Percentiles rank a stretch among this genome's conserved stretches.
Conservation (phyloP, 2,797 vertebrate species). For the Falco novaeseelandiae region DNA sequence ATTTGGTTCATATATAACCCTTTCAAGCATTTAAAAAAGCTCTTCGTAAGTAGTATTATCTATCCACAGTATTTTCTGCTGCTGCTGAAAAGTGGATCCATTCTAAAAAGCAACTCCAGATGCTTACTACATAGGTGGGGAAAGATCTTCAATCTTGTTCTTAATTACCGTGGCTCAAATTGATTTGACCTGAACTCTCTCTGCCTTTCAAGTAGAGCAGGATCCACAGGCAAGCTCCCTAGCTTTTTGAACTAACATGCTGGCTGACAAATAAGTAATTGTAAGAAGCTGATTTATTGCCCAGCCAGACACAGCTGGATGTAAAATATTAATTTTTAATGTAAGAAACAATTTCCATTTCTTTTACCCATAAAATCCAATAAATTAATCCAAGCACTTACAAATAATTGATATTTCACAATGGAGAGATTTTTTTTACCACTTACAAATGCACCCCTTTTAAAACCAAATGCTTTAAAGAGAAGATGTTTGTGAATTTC, state of each 20-base stretch:
- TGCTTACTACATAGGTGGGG: slow-evolving; percentile 21
- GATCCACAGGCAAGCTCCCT: slow-evolving; percentile 59
- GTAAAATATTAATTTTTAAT: slow-evolving; percentile 75
- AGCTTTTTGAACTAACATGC: slow-evolving; percentile 72
- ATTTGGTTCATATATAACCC: background rate
- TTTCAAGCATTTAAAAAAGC: background rate
- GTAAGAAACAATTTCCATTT: slow-evolving; percentile 66
- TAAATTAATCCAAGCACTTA: slow-evolving; percentile 61
- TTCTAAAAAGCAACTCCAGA: slow-evolving; percentile 33
- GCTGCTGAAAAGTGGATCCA: background rate
- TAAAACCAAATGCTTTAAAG: slow-evolving; percentile 31
- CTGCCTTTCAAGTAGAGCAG: slow-evolving; percentile 56
- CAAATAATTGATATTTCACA: slow-evolving; percentile 62
- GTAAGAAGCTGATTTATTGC: slow-evolving; percentile 66
- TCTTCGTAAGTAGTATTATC: background rate
- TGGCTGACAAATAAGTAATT: slow-evolving; percentile 75
- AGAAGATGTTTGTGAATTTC: slow-evolving; percentile 36
- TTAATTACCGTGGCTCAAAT: slow-evolving; percentile 72
- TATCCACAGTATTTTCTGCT: background rate
- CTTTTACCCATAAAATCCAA: slow-evolving; percentile 65
- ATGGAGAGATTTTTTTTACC: background rate
- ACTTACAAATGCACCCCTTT: background rate
- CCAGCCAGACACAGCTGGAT: slow-evolving; percentile 63
- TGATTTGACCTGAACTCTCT: slow-evolving; percentile 71
- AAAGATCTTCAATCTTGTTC: slow-evolving; percentile 70